phyloP scores from a whole-genome alignment of 2,888 invertebrate species.

The Dasysyrphus tricinctus region DNA sequence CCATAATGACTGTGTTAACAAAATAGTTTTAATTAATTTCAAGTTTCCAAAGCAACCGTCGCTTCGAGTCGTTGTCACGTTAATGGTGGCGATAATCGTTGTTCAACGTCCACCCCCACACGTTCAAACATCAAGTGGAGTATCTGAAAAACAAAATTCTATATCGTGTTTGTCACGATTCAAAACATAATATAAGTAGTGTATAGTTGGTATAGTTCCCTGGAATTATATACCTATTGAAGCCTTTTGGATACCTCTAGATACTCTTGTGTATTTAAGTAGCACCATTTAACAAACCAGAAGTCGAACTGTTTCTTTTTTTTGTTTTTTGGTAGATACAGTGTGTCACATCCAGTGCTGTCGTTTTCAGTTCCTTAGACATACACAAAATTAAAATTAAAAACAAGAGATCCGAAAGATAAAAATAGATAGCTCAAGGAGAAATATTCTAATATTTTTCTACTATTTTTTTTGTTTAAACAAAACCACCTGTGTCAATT shows the following conservation, averaged over 20 bases:
- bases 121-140: conserved; percentile 23
- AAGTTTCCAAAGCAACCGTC: conserved; percentile 29
- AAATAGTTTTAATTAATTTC: conserved; percentile 69
- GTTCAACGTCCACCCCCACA: conserved; percentile 57
- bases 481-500: too few species aligned
- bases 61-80: neutral
- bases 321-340: neutral
- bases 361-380: neutral
- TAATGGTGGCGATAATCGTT: conserved; percentile 60
- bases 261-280: conserved; percentile 24
- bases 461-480: too few species aligned
- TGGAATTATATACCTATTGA: conserved; percentile 1
- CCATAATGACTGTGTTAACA: conserved; percentile 61
- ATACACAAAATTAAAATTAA: too few species aligned
- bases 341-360: neutral
- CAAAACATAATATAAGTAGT: neutral
- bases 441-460: too few species aligned
- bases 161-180: conserved; percentile 22
- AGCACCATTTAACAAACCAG: conserved; percentile 36
- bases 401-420: too few species aligned
- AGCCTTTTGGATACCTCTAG: conserved; percentile 19
- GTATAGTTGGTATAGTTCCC: neutral
- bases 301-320: conserved; percentile 14
- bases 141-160: conserved; percentile 11
- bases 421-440: too few species aligned